Percentiles rank a stretch among this genome's conserved stretches.
phyloP scores from a whole-genome alignment of 2,797 vertebrate genomes.

The Malurus splendens region DNA sequence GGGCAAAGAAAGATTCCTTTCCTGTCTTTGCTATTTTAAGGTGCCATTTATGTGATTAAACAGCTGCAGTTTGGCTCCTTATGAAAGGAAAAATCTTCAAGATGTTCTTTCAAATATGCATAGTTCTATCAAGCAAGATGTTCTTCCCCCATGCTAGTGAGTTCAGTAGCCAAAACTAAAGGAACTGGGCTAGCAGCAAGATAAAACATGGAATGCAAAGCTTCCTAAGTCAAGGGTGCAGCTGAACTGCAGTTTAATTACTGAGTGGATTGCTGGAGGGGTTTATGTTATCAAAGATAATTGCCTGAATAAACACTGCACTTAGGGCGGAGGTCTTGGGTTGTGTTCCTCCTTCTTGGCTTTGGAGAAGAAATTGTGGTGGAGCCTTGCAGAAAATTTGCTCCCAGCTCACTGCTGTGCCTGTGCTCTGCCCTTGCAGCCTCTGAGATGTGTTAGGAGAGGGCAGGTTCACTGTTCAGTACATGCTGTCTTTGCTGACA shows the following conservation, averaged over 20 bases:
- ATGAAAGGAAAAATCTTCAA: not conserved
- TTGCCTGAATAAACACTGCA: not conserved
- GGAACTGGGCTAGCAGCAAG: not conserved
- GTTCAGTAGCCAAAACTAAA: not conserved
- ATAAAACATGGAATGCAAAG: not conserved
- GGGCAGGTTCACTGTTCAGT: not conserved
- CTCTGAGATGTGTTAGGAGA: not conserved
- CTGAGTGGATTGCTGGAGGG: not conserved
- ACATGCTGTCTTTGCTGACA: not conserved
- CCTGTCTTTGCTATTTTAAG: not conserved
- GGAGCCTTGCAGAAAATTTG: not conserved
- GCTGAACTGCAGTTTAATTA: constrained; percentile 28
- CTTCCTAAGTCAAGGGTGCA: constrained; percentile 1
- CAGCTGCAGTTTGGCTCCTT: not conserved
- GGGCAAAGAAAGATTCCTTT: not conserved
- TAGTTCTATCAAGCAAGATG: not conserved
- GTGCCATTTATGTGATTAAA: not conserved
- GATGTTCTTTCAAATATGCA: not conserved
- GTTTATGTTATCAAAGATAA: constrained; percentile 3
- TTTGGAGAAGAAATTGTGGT: not conserved
- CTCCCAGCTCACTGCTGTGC: not conserved
- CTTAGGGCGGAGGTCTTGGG: not conserved
- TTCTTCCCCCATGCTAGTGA: not conserved
- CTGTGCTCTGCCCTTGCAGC: not conserved
- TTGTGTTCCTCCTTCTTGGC: not conserved